Evolutionary conservation across 2,797 vertebrate species (phyloP), one percentile per base, ranked within the genome.

Genomic region (Melanotaenia boesemani): DNA sequence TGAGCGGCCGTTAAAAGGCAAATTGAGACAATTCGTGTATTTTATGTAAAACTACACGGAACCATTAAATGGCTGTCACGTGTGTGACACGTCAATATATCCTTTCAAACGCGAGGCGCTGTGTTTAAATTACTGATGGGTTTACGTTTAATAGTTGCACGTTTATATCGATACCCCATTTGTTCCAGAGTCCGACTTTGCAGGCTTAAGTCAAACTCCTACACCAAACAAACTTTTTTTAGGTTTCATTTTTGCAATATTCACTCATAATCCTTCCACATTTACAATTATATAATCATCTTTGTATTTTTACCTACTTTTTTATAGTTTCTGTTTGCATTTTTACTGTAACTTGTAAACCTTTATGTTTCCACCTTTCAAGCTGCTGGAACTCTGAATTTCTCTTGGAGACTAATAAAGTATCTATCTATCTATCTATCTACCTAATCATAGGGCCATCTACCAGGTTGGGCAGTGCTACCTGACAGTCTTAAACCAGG

Each of bases 401-500:
- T 28, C 28, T 28, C 28, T 28, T 28, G 28, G 28, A 28, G 28
- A 28, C 28, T 28, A 28, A 28, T 28, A 28, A 28, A 28, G n/a
- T n/a, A n/a, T n/a, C n/a, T n/a, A n/a, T n/a, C n/a, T n/a, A n/a
- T n/a, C n/a, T 26, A 26, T 26, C n/a, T n/a, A n/a, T n/a, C n/a
- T 3, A 28, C 28, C 4, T 28, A 28, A 28, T 28, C 28, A 28
- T 28, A 28, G 28, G 28, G 28, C 0, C 1, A 0, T 32, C 4
- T 2, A 5, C 36, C 30, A 5, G 1, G 2, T 9, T 28, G 1
- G 1, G 4, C 58, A 4, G 1, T 6, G 1, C 0, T 26, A 34
- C 78, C 86, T 84, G 59, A 66, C 5, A 86, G 18, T 0, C 24
- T 0, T 0, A 2, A 48, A 0, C 32, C 9, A 34, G 82, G 82